Base-by-base conservation (phyloP, 2,797 vertebrate genomes). In the Pangasius macronema region DNA sequence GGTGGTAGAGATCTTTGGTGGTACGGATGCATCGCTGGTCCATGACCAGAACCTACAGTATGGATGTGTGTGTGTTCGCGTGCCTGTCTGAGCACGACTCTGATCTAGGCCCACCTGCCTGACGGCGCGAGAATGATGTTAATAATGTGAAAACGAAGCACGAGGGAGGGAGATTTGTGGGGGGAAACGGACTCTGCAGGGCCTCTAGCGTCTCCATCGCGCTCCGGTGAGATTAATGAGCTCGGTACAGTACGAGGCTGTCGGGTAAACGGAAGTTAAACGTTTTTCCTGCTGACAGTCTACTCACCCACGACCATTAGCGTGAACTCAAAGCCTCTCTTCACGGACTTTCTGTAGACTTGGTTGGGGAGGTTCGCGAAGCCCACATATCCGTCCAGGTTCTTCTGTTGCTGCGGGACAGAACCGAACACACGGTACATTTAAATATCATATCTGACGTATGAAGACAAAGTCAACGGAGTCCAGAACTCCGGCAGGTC, bases 221-320 rank as follows among this genome's bases (percentile, higher is more conserved):
- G 30, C 76, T 57, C 22, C 3, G 0, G 36, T 39, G 55, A 59
- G 33, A 59, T 36, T 36, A 36, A 39, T 7, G 76, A 39, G 24
- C 76, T 82, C 22, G 16, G 36, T 65, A 63, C 57, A 46, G 53
- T 30, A 39, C 63, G 33, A 30, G 59, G 36, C 65, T 10, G 73
- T 53, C 39, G 2, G 4, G 22, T 82, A 73, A 85, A 84, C 51
- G 39, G 24, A 51, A 82, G 5, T 33, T 30, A 83, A 81, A 82
- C 11, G 9, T 46, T 30, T 75, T 27, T 61, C 59, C 22, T n/a
- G 24, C 24, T 72, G 65, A 77, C 82, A 14, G 82, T 80, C 49
- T 57, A 94, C 95, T 97, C 92, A 99, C 98, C 98, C 88, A 99
- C 98, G 92, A 99, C 98, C 98, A 99, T 99, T 90, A 99, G 97